These are phyloP conservation scores for Leptodactylus fallax DNA, from an alignment of 2,797 vertebrate species.

Conservation along the genomic window DNA sequence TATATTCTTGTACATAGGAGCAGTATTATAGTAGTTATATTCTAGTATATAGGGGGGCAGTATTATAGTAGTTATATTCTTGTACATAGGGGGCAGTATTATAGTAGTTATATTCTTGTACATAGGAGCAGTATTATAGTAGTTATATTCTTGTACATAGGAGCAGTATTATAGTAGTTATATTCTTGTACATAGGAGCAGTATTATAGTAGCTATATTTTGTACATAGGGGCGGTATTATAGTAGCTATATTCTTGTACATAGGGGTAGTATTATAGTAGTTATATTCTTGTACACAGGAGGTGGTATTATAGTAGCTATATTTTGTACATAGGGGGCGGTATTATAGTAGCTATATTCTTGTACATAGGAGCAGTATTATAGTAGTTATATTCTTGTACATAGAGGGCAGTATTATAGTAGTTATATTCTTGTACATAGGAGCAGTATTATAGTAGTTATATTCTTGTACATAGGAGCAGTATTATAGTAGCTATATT, in stretches of 20 bases:
- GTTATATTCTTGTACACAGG: slow-evolving; percentile 5
- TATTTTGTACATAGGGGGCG: neutral
- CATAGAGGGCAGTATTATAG: neutral
- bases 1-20: slow-evolving; percentile 9
- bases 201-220: slow-evolving; percentile 20
- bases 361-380: no score
- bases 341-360: neutral
- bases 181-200: slow-evolving; percentile 4
- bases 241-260: slow-evolving; percentile 16
- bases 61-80: slow-evolving; percentile 4
- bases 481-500: no score
- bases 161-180: neutral
- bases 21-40: slow-evolving; percentile 21
- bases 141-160: slow-evolving; percentile 8
- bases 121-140: neutral
- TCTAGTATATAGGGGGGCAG: neutral
- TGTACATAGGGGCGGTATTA: neutral
- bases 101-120: slow-evolving; percentile 7
- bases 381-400: no score
- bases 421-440: neutral
- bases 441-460: no score
- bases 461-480: no score
- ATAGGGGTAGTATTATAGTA: slow-evolving; percentile 6
- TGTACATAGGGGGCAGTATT: neutral
- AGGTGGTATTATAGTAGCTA: slow-evolving; percentile 11